phyloP scores from a whole-genome alignment of 2,113 vertebrate species.

The Lynx canadensis region DNA sequence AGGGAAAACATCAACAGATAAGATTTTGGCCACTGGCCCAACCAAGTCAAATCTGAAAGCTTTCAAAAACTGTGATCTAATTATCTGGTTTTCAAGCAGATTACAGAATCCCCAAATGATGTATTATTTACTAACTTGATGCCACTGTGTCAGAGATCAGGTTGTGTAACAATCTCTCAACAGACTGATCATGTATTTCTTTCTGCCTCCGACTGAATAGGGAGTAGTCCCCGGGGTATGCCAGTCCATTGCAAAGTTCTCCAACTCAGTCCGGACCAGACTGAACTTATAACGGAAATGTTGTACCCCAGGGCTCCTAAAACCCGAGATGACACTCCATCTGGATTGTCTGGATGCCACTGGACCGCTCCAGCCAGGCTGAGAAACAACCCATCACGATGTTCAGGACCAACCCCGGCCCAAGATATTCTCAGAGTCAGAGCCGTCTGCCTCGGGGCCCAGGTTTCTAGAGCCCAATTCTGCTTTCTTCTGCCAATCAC shows the following conservation, averaged over 20 bases:
- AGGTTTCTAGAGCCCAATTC: not conserved
- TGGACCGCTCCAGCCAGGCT: not conserved
- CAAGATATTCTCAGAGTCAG: not conserved
- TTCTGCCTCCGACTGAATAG: not conserved
- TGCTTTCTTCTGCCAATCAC: not conserved
- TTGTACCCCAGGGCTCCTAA: not conserved
- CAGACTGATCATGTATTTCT: not conserved
- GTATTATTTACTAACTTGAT: constrained; percentile 6
- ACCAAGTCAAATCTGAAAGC: constrained; percentile 44
- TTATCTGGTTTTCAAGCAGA: constrained; percentile 10
- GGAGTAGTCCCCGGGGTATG: not conserved
- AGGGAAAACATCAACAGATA: not conserved
- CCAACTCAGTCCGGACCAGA: not conserved
- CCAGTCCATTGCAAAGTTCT: not conserved
- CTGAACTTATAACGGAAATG: not conserved
- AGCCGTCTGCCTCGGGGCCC: no score
- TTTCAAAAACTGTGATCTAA: constrained; percentile 48
- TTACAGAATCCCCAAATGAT: constrained; percentile 21
- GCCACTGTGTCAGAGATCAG: not conserved
- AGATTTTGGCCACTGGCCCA: not conserved
- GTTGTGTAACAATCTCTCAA: not conserved
- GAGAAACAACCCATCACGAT: not conserved
- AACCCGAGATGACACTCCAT: no score
- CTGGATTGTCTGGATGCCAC: not conserved
- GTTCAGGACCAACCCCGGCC: no score